Base-by-base conservation (phyloP, 2,888 invertebrate species). In the Eristalinus sepulchralis region DNA sequence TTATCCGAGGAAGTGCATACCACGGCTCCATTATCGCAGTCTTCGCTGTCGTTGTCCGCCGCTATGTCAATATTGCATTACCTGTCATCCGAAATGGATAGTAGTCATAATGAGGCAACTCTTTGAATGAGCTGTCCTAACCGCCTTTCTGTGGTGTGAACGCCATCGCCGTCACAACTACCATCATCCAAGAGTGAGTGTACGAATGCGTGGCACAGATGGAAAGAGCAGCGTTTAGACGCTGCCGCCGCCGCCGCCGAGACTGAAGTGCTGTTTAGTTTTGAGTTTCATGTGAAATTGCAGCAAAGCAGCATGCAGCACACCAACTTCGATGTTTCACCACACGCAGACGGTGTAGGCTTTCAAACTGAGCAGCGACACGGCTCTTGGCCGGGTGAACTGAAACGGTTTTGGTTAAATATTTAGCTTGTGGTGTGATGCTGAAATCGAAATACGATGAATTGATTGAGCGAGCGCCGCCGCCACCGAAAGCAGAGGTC, bases 281-380 rank as follows among this genome's bases (percentile, higher is more conserved):
- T 86, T 78, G 53, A 83, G 79, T 86, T 83, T 86, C 86, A 86
- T 86, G 83, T 79, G 83, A 86, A 85, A 83, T 79, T 70, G 66
- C 85, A 73, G 53, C 72, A 81, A 47, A 17, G 47, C 17, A 17
- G 79, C 39, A 47, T 62, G 63, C 53, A 59, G 63, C 53, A 59
- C 64, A 24, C 9, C 33, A n/a, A 11, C 24, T 66, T 17, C 27
- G 57, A n/a, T 34, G 57, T 78, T 86, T 85, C 71, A 57, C 73
- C 68, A 82, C 72, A 75, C 24, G 57, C 24, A 47, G 62, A 11
- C 62, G 81, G 68, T 81, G 57, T 84, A 36, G 55, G 36, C 53
- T 81, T 81, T 81, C 75, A 81, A 68, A 66, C 68, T 67, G 62
- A 53, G 34, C 66, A 70, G 66, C 63, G 1, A 8, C 17, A n/a